phyloP scores from a whole-genome alignment of 2,797 vertebrate genomes.

The Tokudaia tokunoshimensis region DNA sequence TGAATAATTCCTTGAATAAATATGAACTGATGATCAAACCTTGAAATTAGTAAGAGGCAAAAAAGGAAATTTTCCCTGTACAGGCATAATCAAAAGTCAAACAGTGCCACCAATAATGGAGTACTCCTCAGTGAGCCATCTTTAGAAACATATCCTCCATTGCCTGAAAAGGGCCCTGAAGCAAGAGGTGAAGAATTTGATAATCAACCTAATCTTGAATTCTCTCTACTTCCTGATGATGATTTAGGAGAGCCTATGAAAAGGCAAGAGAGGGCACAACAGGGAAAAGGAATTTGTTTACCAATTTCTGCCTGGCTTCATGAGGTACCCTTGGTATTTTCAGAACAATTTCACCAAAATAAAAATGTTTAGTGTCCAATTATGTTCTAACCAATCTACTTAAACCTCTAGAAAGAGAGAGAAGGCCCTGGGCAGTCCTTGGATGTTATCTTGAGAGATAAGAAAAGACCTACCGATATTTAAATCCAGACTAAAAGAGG shows the following conservation, averaged over 20 bases:
- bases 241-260: neutral
- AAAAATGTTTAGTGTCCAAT: neutral
- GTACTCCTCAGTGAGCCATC: neutral
- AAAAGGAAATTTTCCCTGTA: neutral
- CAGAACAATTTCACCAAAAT: neutral
- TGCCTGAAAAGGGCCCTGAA: neutral
- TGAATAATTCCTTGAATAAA: neutral
- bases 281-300: neutral
- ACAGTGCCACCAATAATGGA: neutral
- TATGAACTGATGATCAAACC: neutral
- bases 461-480: neutral
- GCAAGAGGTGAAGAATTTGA: neutral
- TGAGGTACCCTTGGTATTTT: neutral
- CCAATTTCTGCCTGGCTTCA: neutral
- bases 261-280: neutral
- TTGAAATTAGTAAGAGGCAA: neutral
- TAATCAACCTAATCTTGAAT: neutral
- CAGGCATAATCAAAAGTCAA: neutral
- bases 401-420: neutral
- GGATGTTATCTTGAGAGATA: neutral
- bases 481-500: neutral
- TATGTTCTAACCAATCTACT: neutral
- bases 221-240: neutral
- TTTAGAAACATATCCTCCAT: neutral
- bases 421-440: neutral